These are phyloP conservation scores for Sorex araneus DNA, from an alignment of 2,113 vertebrate species.

Conservation along the genomic window DNA sequence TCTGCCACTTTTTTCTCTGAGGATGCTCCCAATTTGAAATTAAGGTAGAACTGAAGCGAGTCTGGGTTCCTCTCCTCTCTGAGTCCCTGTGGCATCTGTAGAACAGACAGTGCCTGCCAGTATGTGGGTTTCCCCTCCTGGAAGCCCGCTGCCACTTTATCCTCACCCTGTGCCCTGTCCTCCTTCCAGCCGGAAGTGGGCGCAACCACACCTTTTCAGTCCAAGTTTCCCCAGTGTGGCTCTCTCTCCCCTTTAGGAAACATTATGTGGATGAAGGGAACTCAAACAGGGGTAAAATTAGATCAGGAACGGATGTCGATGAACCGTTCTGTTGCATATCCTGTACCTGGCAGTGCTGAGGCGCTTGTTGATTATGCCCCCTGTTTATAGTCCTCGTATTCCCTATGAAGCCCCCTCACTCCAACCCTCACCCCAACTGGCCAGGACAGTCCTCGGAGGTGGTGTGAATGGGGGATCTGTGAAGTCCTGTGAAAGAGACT, in stretches of 20 bases:
- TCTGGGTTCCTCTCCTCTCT: neutral
- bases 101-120: neutral
- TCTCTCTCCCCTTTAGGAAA: neutral
- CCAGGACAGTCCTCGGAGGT: neutral
- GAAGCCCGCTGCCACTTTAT: neutral
- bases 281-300: neutral
- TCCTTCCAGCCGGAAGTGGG: neutral
- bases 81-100: neutral
- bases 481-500: constrained; percentile 46
- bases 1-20: constrained; percentile 16
- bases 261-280: neutral
- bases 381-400: neutral
- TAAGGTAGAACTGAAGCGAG: neutral
- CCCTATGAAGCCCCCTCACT: neutral
- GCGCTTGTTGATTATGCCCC: neutral
- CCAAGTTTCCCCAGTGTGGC: neutral
- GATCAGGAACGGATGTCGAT: neutral
- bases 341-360: neutral
- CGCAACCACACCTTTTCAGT: neutral
- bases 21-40: neutral
- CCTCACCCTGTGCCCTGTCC: fast-evolving
- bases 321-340: neutral
- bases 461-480: constrained; percentile 39
- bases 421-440: too few species aligned
- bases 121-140: too few species aligned